Evolutionary conservation across 2,888 invertebrate genomes (phyloP), one percentile per base, ranked within the genome.

Genomic region (Syrista parreyssii): DNA sequence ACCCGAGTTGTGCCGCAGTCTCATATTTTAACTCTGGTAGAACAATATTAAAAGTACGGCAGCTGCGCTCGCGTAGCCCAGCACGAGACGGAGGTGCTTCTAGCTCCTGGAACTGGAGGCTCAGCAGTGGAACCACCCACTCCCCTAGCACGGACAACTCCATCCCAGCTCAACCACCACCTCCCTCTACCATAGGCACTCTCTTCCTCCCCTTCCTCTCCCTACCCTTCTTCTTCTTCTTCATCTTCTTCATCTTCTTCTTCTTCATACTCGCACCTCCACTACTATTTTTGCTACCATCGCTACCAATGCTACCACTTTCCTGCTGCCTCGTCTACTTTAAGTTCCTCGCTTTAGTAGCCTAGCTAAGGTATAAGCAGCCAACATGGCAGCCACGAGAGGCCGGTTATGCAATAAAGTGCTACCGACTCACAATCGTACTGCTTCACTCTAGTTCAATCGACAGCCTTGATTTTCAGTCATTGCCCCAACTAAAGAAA

Each of bases 21-120:
- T 86, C 87, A 85, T 87, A 87, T 87, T 87, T 87, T 86, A 87
- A 85, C 84, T 86, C 87, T 82, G 82, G 82, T 85, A 82, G 86
- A 87, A 87, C 88, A 87, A 87, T 87, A 87, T 87, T 87, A 87
- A 87, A 87, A 87, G 88, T 86, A 86, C 86, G 86, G 86, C 87
- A 87, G 86, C 87, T 85, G 87, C 81, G 83, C 73, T 73, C 84
- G 80, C 79, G 79, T 78, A 78, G 55, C 73, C 68, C 35, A 40
- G 36, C 55, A 68, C 33, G 77, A 4, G 31, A 69, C 68, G 36
- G 74, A 40, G 75, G 40, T 40, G 40, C 40, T 40, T 40, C 12
- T 40, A 40, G 40, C 40, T 40, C 15, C n/a, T 74, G 36, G 73
- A 73, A 77, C 71, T 75, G 81, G 81, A 80, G 76, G 75, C 75